Percentiles rank a stretch among this genome's conserved stretches.
phyloP scores from a whole-genome alignment of 2,888 invertebrate genomes.

The Eurytoma californica region DNA sequence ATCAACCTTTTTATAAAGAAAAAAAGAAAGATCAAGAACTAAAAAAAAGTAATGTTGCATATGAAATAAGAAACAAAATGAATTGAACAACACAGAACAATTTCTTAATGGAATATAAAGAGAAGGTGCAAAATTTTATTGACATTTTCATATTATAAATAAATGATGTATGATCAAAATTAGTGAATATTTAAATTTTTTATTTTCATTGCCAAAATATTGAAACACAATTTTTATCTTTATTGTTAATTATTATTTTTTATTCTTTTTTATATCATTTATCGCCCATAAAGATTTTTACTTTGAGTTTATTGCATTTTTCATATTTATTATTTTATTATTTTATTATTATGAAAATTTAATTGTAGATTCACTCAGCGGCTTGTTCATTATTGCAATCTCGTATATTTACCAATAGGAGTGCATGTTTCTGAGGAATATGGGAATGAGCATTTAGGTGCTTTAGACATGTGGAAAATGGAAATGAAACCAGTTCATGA shows the following conservation, averaged over 20 bases:
- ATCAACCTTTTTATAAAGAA: slow-evolving; percentile 39
- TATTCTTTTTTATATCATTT: no score
- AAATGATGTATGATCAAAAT: slow-evolving; percentile 58
- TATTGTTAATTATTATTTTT: no score
- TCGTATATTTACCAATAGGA: no score
- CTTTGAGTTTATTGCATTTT: no score
- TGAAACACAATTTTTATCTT: no score
- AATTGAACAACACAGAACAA: slow-evolving; percentile 43
- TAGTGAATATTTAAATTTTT: slow-evolving; percentile 26
- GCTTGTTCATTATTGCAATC: no score
- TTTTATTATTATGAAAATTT: background rate
- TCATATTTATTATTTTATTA: background rate
- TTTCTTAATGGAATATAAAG: slow-evolving; percentile 45
- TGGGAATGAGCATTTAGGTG: no score
- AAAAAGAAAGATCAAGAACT: slow-evolving; percentile 41
- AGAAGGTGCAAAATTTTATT: slow-evolving; percentile 56
- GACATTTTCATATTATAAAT: slow-evolving; percentile 60
- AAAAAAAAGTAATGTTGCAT: slow-evolving; percentile 47
- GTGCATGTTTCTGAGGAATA: no score
- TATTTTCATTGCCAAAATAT: slow-evolving; percentile 12
- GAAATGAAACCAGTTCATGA: no score
- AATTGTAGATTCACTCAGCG: no score
- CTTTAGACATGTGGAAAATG: no score
- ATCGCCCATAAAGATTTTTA: no score
- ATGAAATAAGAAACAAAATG: slow-evolving; percentile 40